Percentiles rank a stretch among this genome's conserved stretches.
These are phyloP conservation scores for Chroicocephalus ridibundus DNA, from an alignment of 2,113 vertebrate genomes.

Conservation along the genomic window DNA sequence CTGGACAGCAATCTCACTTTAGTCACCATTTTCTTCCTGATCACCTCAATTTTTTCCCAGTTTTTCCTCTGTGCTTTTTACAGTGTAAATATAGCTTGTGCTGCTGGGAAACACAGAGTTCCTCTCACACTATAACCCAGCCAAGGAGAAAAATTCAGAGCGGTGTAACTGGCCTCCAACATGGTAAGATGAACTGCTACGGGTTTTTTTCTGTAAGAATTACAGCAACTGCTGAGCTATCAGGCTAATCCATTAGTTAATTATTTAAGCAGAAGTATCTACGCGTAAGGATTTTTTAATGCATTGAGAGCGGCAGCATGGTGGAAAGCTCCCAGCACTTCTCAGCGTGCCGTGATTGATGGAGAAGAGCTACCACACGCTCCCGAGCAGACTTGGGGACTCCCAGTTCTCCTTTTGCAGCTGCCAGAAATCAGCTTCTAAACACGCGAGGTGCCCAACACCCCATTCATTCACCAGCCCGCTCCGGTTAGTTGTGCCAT, in stretches of 20 bases:
- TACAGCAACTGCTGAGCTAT: conserved; percentile 64
- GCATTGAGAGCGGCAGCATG: background rate
- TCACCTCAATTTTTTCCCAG: background rate
- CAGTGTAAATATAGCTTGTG: background rate
- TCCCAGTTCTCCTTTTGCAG: background rate
- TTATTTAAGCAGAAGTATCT: conserved; percentile 64
- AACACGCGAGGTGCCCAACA: background rate
- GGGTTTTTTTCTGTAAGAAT: conserved; percentile 4
- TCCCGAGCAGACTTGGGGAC: conserved; percentile 4
- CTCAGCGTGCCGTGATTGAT: conserved; percentile 32
- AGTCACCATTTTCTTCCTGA: background rate
- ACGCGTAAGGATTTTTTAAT: conserved; percentile 51
- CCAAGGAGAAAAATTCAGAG: background rate
- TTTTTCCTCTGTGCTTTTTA: background rate
- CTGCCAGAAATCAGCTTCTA: background rate
- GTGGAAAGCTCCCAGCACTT: conserved; percentile 43
- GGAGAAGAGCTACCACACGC: background rate
- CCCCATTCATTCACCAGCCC: background rate
- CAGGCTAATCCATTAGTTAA: conserved; percentile 63
- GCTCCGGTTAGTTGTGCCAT: background rate
- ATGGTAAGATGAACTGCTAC: background rate
- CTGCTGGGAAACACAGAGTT: background rate
- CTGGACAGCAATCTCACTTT: background rate
- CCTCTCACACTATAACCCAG: background rate
- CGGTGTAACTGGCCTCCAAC: background rate